Evolutionary conservation across 1,140 invertebrate genomes (phyloP).

Genomic region (Coelopa frigida): DNA sequence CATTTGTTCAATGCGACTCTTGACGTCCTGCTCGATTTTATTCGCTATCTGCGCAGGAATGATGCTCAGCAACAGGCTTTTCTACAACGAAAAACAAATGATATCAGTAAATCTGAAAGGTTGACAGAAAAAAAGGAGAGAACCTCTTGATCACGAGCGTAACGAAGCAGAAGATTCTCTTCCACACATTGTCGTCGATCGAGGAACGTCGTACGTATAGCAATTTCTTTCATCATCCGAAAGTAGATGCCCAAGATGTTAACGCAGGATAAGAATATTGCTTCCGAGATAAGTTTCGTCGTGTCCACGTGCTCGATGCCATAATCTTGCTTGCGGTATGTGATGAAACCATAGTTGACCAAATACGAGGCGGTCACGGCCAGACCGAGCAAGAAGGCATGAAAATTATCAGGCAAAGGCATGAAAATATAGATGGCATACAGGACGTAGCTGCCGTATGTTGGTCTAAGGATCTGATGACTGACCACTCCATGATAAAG

Average conservation of each 20-base stretch:
- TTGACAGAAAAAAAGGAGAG: conserved; percentile 8
- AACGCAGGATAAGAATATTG: conserved; percentile 66
- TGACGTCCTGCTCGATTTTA: conserved; percentile 67
- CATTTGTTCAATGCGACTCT: conserved; percentile 58
- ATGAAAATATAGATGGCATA: conserved; percentile 72
- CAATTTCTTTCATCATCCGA: conserved; percentile 78
- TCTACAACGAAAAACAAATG: conserved; percentile 49
- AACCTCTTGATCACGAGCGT: conserved; percentile 80
- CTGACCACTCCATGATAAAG: conserved; percentile 48
- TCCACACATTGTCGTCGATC: conserved; percentile 80
- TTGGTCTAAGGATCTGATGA: conserved; percentile 50
- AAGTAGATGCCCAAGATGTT: conserved; percentile 80
- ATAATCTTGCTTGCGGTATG: conserved; percentile 51
- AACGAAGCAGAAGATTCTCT: conserved; percentile 70
- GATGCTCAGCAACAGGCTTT: conserved; percentile 79
- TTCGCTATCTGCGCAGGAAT: conserved; percentile 78
- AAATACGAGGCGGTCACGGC: conserved; percentile 58
- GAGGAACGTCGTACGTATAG: conserved; percentile 76
- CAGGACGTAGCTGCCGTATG: conserved; percentile 62
- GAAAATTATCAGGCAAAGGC: conserved; percentile 60
- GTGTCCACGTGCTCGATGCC: conserved; percentile 42
- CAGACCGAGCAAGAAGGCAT: conserved; percentile 57
- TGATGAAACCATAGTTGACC: conserved; percentile 55
- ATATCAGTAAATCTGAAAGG: conserved; percentile 1
- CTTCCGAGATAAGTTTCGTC: conserved; percentile 51